Evolutionary conservation across 2,888 invertebrate genomes (phyloP), one percentile per base, ranked within the genome.

Genomic region (Acrobasis consociella): DNA sequence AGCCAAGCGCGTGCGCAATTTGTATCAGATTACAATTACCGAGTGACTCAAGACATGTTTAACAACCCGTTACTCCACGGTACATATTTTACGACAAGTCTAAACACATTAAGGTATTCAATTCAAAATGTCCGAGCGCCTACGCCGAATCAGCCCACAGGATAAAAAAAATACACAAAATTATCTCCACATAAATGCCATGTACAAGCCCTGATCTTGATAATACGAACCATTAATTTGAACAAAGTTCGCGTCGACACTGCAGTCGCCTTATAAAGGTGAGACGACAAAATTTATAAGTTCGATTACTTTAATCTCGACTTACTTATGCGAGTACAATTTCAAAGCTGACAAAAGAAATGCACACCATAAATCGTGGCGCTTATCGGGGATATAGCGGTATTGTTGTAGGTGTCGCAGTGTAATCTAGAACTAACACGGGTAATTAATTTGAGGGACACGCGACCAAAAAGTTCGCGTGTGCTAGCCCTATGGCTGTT

Each of bases 321-420:
- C 82, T 92, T 91, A 92, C 92, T 91, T 92, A 92, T 92, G 92
- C 92, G 92, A 89, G 87, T 91, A 91, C 92, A 91, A 92, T 92
- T 92, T 91, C 91, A 89, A 89, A 91, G 89, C 92, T 92, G 92
- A 92, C 92, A 92, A 92, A 92, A 92, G 92, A 92, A 92, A 92
- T 92, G 92, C 91, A 89, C 81, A 90, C 89, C 83, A 92, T 92
- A 92, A 92, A 92, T 92, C 86, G 80, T 71, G 73, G 69, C 75
- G 76, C 85, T 91, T 92, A 92, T 92, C 92, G 81, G 83, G 80
- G 83, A 85, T 87, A 86, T 89, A 86, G 86, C 80, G 79, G 89
- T 88, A 90, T 90, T 91, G 90, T 91, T 84, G 87, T 86, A 80
- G 82, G 85, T 85, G 86, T 84, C 85, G 76, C 74, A 39, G 56